Base-by-base conservation (phyloP, 2,888 invertebrate species). In the Agrilus biguttatus region DNA sequence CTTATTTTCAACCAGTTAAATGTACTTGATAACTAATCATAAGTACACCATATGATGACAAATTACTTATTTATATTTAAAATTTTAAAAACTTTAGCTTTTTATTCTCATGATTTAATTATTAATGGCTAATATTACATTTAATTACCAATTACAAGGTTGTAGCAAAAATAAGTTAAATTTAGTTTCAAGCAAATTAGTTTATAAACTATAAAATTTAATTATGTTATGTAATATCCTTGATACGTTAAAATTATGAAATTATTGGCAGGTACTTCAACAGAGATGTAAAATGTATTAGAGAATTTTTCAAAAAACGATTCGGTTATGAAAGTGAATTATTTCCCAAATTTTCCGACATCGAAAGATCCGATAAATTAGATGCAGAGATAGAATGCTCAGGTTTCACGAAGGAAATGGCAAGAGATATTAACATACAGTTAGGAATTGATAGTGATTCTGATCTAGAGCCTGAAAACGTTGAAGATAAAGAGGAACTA, bases 331-430 rank as follows among this genome's bases (percentile, higher is more conserved):
- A 92, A 65, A 89, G 91, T 63, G 83, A 80, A 51, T 66, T 80
- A 32, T 80, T 74, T 63, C 91, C 91, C 2, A 74, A 73, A 53
- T 90, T 90, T 61, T 65, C 70, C 23, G 89, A 90, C 60, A 66
- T 75, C 42, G 80, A 84, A 58, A 72, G 89, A 14, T 83, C 83
- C 51, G 87, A 85, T 61, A 75, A 75, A 51, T 67, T 97, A 42
- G 97, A 97, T 66, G 75, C 83, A 2, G 92, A 93, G 67, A 77
- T 96, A 2, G 79, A 80, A 17, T 95, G 95, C 52, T 91, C 93
- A 51, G 92, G 91, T 41, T 81, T 91, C 53, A 85, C 86, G 0
- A 84, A 80, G 61, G 78, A 83, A 56, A 78, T 88, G 70, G 85
- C 88, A 36, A 75, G 78, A 48, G 80, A 85, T 56, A 67, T 88